Base-by-base conservation (phyloP, 2,888 invertebrate genomes). In the Xestia xanthographa region DNA sequence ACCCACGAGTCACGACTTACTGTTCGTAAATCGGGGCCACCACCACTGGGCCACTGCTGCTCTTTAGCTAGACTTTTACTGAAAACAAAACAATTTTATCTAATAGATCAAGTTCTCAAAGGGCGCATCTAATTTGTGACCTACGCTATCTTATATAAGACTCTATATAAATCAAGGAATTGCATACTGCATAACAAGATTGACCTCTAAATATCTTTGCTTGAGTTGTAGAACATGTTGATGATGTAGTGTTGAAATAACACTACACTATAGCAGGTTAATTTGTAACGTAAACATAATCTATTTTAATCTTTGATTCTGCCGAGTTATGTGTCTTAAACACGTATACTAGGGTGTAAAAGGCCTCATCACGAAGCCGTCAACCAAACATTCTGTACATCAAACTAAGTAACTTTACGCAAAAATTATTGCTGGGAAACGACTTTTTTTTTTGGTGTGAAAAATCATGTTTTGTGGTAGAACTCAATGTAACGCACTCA, bases 171-270 rank as follows among this genome's bases (percentile, higher is more conserved):
- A 66, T 80, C 34, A 68, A n/a, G 45, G 34, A 75, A 53, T 53
- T 34, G 22, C 56, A 58, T 58, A 29, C 29, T 29, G 29, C 14
- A 29, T n/a, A 50, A n/a, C 66, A 58, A 58, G 14, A 14, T 56
- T 77, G 77, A 71, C 80, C 80, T 80, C 80, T 77, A 82, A 67
- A 71, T 76, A 9, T 77, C 70, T 83, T 77, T 83, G 48, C 60
- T 69, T 58, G 22, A 73, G n/a, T 50, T 34, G 34, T 34, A 34
- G 34, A 56, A 73, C n/a, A 50, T 34, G 34, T 34, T 5, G 34
- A 56, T 48, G n/a, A 38, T 58, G n/a, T 41, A 14, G n/a, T 53
- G 12, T 20, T 66, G 5, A 38, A 58, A 65, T 58, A 67, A 80
- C 22, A 66, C 20, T 38, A 60, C 9, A 29, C 63, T 66, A 41